phyloP scores from a whole-genome alignment of 2,113 vertebrate genomes.

The Sciurus niger region DNA sequence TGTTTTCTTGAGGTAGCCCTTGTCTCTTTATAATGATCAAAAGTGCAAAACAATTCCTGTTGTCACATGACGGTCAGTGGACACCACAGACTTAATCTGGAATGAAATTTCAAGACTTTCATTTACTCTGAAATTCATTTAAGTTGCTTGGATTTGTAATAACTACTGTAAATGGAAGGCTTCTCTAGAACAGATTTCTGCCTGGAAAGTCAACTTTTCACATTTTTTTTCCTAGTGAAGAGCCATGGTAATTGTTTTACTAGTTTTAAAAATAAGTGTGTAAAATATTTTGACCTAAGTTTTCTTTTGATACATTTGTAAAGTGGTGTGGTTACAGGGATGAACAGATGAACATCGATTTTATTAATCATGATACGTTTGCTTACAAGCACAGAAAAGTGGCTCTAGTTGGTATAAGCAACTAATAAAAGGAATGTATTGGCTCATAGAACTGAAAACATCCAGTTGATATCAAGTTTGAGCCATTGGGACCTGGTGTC shows the following conservation, averaged over 20 bases:
- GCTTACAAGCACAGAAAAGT: background rate
- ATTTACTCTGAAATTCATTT: conserved; percentile 11
- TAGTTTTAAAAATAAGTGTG: background rate
- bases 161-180: background rate
- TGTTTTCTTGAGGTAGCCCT: background rate
- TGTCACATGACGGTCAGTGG: background rate
- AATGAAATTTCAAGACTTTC: conserved; percentile 15
- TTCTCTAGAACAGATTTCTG: conserved; percentile 43
- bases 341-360: background rate
- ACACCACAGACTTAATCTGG: background rate
- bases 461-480: background rate
- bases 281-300: conserved; percentile 17
- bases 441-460: background rate
- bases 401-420: background rate
- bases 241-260: background rate
- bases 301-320: conserved; percentile 39
- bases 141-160: background rate
- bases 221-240: background rate
- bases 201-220: conserved; percentile 26
- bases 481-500: background rate
- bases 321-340: background rate
- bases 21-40: background rate
- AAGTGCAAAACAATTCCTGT: background rate
- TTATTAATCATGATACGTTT: conserved; percentile 5
- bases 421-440: background rate